Conservation (phyloP, 2,888 invertebrate species). For the Apotomis capreana region DNA sequence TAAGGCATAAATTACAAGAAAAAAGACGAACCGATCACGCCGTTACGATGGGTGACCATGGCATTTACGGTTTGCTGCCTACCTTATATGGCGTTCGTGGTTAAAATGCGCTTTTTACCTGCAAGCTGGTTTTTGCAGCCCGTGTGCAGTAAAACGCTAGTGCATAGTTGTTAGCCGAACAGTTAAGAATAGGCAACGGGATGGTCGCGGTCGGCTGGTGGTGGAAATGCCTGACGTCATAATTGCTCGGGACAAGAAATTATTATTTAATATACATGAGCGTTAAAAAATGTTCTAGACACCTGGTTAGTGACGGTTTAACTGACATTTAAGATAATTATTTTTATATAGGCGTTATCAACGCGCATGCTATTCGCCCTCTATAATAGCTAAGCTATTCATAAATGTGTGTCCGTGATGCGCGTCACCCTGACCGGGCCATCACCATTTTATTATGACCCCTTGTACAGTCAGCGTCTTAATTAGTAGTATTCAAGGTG, state of each 20-base stretch:
- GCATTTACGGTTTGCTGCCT: slow-evolving; percentile 79
- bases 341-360: not conserved
- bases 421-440: no score
- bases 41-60: slow-evolving; percentile 80
- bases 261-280: slow-evolving; percentile 9
- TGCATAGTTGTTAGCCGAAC: slow-evolving; percentile 59
- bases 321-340: slow-evolving; percentile 3
- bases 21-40: slow-evolving; percentile 69
- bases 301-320: slow-evolving; percentile 15
- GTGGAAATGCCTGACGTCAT: slow-evolving; percentile 38
- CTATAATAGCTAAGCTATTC: no score
- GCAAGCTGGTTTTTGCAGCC: slow-evolving; percentile 47
- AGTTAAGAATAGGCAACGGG: slow-evolving; percentile 58
- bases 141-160: slow-evolving; percentile 45
- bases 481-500: no score
- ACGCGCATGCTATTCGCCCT: no score
- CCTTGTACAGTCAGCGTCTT: no score
- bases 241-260: slow-evolving; percentile 32
- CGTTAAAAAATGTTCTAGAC: slow-evolving; percentile 1
- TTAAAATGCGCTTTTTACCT: slow-evolving; percentile 70
- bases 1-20: slow-evolving; percentile 74
- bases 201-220: slow-evolving; percentile 45
- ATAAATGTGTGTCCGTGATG: no score
- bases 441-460: no score
- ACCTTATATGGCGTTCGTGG: slow-evolving; percentile 65